phyloP scores from a whole-genome alignment of 1,140 invertebrate genomes.

The Nasonia longicornis region DNA sequence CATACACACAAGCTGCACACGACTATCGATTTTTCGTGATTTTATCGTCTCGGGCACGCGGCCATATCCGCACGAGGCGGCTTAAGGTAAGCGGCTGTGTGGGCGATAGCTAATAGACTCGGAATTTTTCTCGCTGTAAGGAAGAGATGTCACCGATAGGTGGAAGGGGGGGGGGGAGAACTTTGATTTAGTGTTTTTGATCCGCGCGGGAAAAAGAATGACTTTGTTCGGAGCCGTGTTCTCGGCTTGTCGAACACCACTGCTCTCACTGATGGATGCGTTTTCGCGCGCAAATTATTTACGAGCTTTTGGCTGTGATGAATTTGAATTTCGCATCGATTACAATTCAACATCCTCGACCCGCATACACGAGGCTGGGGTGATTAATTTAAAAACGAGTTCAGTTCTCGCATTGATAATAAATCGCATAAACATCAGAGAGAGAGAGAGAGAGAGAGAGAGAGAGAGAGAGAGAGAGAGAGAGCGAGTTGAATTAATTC shows the following conservation, averaged over 20 bases:
- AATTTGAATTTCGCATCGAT: no score
- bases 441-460: no score
- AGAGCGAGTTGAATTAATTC: no score
- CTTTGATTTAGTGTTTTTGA: slow-evolving; percentile 11
- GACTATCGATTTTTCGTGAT: slow-evolving; percentile 21
- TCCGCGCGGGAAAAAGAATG: background rate
- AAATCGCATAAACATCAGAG: no score
- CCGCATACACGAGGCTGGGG: no score
- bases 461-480: no score
- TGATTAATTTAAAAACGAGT: no score
- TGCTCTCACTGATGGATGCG: background rate
- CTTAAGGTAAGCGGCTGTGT: background rate
- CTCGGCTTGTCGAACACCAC: background rate
- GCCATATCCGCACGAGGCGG: background rate
- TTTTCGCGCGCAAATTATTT: background rate
- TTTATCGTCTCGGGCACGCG: slow-evolving; percentile 11
- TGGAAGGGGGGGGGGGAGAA: background rate
- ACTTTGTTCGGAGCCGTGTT: slow-evolving; percentile 6
- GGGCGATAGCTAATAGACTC: slow-evolving; percentile 1
- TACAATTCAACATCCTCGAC: no score
- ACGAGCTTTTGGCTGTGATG: no score
- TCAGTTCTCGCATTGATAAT: no score
- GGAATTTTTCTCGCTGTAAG: slow-evolving; percentile 1
- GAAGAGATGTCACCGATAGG: background rate
- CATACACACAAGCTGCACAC: background rate